A percentile compares a stretch with the other conserved stretches of the same genome.
Evolutionary conservation across 2,797 vertebrate genomes (phyloP).

Genomic region (Hippopotamyrus pictus): DNA sequence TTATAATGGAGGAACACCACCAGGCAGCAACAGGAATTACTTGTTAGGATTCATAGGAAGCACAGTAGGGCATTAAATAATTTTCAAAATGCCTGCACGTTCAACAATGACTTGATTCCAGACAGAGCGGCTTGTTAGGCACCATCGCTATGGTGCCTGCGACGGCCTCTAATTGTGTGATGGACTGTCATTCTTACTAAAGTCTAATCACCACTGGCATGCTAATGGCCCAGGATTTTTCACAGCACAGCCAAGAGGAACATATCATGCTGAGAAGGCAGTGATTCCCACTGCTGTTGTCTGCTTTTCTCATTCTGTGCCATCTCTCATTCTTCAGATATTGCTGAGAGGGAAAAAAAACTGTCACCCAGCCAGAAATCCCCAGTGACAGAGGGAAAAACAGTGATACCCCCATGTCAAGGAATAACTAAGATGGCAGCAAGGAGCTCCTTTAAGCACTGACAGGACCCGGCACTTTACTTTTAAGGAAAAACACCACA

Average conservation of each 20-base stretch:
- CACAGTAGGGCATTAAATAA: not conserved
- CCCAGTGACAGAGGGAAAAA: not conserved
- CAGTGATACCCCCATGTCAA: not conserved
- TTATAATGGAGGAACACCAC: constrained; percentile 7
- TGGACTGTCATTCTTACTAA: not conserved
- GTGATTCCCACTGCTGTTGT: not conserved
- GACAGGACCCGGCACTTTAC: not conserved
- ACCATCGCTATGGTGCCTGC: not conserved
- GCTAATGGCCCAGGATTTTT: not conserved
- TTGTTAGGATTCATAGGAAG: not conserved
- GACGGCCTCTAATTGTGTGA: constrained; percentile 1
- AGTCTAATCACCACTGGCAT: not conserved
- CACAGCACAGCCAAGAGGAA: not conserved
- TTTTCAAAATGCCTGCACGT: constrained; percentile 1
- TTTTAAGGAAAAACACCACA: not conserved
- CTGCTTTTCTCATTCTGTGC: not conserved
- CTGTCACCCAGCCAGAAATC: not conserved
- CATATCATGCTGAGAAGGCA: not conserved
- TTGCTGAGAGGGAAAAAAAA: not conserved
- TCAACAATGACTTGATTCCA: not conserved
- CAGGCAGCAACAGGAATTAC: not conserved
- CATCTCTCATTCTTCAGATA: not conserved
- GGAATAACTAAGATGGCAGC: not conserved
- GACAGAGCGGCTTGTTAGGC: not conserved
- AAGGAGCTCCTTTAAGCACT: not conserved